Conservation (phyloP, 2,888 invertebrate genomes). For the Nomada fabriciana region DNA sequence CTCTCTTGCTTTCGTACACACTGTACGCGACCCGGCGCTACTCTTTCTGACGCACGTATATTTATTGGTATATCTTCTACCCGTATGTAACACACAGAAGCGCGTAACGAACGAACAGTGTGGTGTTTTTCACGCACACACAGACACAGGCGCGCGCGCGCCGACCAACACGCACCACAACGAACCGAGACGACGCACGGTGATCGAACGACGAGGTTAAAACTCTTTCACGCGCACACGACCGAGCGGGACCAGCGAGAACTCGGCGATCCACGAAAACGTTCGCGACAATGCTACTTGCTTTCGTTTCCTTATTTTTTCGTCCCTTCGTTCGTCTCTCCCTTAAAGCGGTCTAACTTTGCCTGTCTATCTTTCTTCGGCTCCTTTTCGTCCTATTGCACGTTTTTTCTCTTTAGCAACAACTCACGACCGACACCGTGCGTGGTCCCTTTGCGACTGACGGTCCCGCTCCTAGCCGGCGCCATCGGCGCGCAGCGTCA, state of each 20-base stretch:
- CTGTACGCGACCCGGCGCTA: constrained; percentile 60
- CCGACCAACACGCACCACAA: constrained; percentile 58
- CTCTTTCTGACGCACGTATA: constrained; percentile 49
- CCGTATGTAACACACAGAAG: background rate
- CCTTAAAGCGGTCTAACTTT: background rate
- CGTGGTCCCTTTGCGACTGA: constrained; percentile 79
- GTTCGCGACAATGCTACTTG: constrained; percentile 8
- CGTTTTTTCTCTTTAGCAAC: constrained; percentile 54
- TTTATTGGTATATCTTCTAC: background rate
- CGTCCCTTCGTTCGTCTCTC: background rate
- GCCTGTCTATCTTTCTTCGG: constrained; percentile 27
- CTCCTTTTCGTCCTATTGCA: constrained; percentile 40
- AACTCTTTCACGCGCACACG: constrained; percentile 46
- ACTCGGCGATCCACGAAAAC: constrained; percentile 38
- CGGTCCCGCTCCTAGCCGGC: constrained; percentile 69
- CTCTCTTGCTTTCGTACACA: constrained; percentile 60
- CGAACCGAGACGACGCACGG: constrained; percentile 63
- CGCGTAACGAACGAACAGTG: constrained; percentile 17
- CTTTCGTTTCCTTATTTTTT: constrained; percentile 15
- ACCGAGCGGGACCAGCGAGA: constrained; percentile 50
- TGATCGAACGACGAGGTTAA: constrained; percentile 63
- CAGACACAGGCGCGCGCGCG: constrained; percentile 50
- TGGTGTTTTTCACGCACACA: constrained; percentile 40
- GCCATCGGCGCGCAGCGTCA: constrained; percentile 67
- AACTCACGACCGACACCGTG: constrained; percentile 71